These are phyloP conservation scores for Magallana gigas DNA, from an alignment of 1,140 invertebrate genomes.

Conservation along the genomic window DNA sequence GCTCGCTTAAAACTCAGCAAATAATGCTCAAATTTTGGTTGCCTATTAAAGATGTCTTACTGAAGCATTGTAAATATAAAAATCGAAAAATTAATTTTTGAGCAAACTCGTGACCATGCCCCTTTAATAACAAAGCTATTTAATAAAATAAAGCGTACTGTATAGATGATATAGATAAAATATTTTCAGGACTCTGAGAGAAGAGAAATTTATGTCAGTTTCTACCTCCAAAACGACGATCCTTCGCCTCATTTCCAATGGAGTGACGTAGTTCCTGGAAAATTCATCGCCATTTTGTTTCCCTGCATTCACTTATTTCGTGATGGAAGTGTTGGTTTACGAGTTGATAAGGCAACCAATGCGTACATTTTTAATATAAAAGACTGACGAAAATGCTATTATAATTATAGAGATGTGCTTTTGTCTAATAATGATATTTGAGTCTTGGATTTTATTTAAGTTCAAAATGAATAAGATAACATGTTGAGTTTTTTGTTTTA, in stretches of 20 bases:
- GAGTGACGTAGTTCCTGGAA: neutral
- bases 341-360: neutral
- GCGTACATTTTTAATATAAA: neutral
- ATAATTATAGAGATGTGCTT: too few relatives aligned
- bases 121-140: neutral
- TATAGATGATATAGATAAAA: neutral
- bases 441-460: too few relatives aligned
- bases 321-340: conserved; percentile 13
- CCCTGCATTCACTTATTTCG: neutral
- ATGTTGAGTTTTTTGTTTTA: too few relatives aligned
- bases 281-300: neutral
- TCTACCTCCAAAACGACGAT: neutral
- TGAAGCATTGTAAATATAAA: too few relatives aligned
- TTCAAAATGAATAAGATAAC: too few relatives aligned
- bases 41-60: too few relatives aligned
- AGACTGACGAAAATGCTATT: neutral
- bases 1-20: too few relatives aligned
- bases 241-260: neutral
- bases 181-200: conserved; percentile 1
- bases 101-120: too few relatives aligned
- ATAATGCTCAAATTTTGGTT: too few relatives aligned
- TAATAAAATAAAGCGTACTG: neutral
- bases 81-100: too few relatives aligned
- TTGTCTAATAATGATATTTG: too few relatives aligned
- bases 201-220: neutral